Conservation (phyloP, 2,888 invertebrate genomes). For the Lissonota sp. region DNA sequence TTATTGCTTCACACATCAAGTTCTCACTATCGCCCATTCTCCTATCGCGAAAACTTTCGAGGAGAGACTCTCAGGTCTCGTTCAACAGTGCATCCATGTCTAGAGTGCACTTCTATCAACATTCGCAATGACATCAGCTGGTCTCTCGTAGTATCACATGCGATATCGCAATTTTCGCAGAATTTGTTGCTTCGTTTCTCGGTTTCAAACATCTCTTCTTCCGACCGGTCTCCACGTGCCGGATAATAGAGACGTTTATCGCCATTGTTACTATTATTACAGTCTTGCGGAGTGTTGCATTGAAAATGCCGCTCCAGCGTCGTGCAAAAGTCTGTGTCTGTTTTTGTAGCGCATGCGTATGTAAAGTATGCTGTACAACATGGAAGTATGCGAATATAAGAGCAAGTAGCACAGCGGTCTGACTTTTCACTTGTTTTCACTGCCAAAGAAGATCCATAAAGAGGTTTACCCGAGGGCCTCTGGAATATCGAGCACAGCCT, state of each 20-base stretch:
- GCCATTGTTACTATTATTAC: slow-evolving; percentile 66
- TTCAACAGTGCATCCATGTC: slow-evolving; percentile 23
- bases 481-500: not conserved
- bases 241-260: slow-evolving; percentile 69
- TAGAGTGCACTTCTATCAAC: slow-evolving; percentile 5
- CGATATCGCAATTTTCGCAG: slow-evolving; percentile 52
- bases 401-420: slow-evolving; percentile 11
- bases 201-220: slow-evolving; percentile 35
- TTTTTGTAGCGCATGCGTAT: not conserved
- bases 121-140: not conserved
- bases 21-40: slow-evolving; percentile 16
- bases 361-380: not conserved
- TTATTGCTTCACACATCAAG: slow-evolving; percentile 10
- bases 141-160: not conserved
- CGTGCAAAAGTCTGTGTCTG: slow-evolving; percentile 22
- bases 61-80: slow-evolving; percentile 25
- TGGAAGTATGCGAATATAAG: not conserved
- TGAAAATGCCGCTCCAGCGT: slow-evolving; percentile 36
- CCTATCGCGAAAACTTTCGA: slow-evolving; percentile 21
- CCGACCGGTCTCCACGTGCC: slow-evolving; percentile 44
- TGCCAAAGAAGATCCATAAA: slow-evolving; percentile 27
- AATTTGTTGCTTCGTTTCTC: slow-evolving; percentile 61
- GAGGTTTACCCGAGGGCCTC: slow-evolving; percentile 39
- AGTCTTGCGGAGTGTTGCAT: slow-evolving; percentile 42
- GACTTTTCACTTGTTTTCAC: slow-evolving; percentile 21